Evolutionary conservation across 1,140 invertebrate genomes (phyloP), one percentile per base, ranked within the genome.

Genomic region (Drosophila triauraria): DNA sequence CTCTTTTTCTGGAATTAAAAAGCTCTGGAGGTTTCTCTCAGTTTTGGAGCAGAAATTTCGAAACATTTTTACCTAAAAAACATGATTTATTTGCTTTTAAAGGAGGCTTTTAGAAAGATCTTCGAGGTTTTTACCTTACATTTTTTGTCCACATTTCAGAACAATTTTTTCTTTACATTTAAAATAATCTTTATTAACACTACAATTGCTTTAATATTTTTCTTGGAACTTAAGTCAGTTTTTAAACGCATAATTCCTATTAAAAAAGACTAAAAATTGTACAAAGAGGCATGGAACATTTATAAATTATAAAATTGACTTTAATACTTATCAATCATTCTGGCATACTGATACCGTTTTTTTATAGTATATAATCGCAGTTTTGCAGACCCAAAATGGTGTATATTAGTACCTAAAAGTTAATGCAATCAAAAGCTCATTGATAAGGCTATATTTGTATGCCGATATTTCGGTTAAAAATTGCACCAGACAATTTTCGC

Each of bases 381-480:
- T 8, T 32, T 10, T 53, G 10, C 10, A 35, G 27, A 35, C n/a
- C 32, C 5, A 53, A 53, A 20, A 3, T 8, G 10, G 0, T 54
- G 13, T 54, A 38, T 15, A 54, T 54, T 38, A 8, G 4, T 6
- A 38, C 32, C 51, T 23, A 54, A 54, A 54, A 38, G 32, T 54
- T 15, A 38, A 38, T 54, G 51, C 51, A 54, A 54, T 54, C 23
- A 20, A 17, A 40, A n/a, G 25, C 32, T 62, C 10, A 59, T 62
- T 58, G 32, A 58, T 62, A 62, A 62, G 23, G 8, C 13, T 30
- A 23, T 54, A 23, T 38, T 20, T 8, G 12, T 20, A n/a, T 32
- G 0, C 15, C 61, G 4, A 60, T 32, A 25, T 72, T 72, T 50
- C 13, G 67, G 69, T 35, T 59, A 42, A 72, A 54, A 70, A 59